Conservation (phyloP, 2,113 vertebrate genomes). For the Dromiciops gliroides region DNA sequence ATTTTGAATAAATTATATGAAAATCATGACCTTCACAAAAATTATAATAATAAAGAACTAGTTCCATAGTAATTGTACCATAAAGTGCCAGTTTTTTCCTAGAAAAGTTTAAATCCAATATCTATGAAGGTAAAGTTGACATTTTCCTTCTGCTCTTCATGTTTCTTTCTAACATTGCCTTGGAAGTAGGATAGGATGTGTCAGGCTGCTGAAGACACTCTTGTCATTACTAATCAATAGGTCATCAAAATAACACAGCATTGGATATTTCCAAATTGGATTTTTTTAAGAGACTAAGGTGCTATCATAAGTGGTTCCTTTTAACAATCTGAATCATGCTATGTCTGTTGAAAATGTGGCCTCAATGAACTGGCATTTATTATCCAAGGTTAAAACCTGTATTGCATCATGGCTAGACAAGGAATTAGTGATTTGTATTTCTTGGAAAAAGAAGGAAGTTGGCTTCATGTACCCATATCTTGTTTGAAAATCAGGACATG, state of each 20-base stretch:
- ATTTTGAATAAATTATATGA: constrained; percentile 23
- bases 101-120: constrained; percentile 1
- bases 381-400: neutral
- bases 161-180: constrained; percentile 47
- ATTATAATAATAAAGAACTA: constrained; percentile 46
- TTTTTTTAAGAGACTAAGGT: neutral
- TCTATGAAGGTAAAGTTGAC: constrained; percentile 39
- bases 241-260: neutral
- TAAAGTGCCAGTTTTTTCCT: constrained; percentile 46
- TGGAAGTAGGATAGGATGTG: neutral
- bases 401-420: neutral
- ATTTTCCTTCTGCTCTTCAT: constrained; percentile 51
- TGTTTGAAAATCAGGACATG: constrained; percentile 31
- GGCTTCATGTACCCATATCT: neutral
- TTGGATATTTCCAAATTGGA: neutral
- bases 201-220: neutral
- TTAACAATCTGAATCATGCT: neutral
- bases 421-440: neutral
- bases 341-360: neutral
- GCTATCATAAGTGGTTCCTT: neutral
- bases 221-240: neutral
- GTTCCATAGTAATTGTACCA: constrained; percentile 36
- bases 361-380: neutral
- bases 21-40: constrained; percentile 21
- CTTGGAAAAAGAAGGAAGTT: neutral